Base-by-base conservation (phyloP, 1,140 invertebrate species). In the Drosophila virilis region DNA sequence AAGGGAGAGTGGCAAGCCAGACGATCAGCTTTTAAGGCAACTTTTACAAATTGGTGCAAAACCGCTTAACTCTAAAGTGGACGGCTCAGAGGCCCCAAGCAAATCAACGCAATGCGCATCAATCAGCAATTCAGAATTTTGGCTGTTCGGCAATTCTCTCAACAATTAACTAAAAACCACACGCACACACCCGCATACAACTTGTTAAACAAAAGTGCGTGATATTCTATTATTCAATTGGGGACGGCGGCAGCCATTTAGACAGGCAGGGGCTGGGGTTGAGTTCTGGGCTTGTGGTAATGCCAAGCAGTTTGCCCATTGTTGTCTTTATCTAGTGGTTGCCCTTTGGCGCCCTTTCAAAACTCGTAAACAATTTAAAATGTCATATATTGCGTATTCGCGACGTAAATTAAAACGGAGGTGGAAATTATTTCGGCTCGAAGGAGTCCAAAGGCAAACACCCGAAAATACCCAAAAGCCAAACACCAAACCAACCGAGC, bases 341-440 rank as follows among this genome's bases (percentile, higher is more conserved):
- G 76, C 68, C 74, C 78, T 74, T 64, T 69, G 82, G 61, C 61
- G 61, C 54, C 70, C 54, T 50, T 68, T 22, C 48, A 33, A 55
- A 74, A 64, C 74, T 72, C 84, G 84, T 88, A 88, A 88, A 88
- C 84, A 88, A 88, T 88, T 88, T 88, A 89, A 88, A 88, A 86
- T 86, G 83, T 79, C 83, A 86, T 86, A 86, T 62, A 88, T 71
- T 77, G 79, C 83, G 83, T 79, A 76, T 86, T 78, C 84, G 84
- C 80, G 73, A 80, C 48, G 80, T 70, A 81, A 89, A 88, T 88
- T 75, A 89, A 89, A 88, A 78, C 55, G 37, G 17, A 72, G 73
- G 38, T 69, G 70, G 61, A 76, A 74, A 74, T 77, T 88, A 79
- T 88, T 88, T 86, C 79, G 68, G 69, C 51, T 57, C 22, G 10